These are phyloP conservation scores for Diplosoma virens DNA, from an alignment of 23 tunicate species.

Conservation along the genomic window DNA sequence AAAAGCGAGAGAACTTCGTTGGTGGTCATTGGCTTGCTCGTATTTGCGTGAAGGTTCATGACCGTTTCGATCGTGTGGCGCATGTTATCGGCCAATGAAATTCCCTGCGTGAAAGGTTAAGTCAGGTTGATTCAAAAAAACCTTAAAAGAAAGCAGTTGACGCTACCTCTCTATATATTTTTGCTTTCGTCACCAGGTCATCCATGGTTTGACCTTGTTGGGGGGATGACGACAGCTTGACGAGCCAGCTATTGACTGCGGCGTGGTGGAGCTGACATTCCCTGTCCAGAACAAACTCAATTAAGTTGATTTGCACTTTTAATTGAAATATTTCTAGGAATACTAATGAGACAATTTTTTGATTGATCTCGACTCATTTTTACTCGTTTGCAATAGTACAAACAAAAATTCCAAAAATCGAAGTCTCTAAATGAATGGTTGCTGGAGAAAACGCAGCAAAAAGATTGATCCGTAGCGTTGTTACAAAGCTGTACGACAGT, in stretches of 20 bases:
- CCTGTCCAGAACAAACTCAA: no score
- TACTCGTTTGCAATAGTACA: no score
- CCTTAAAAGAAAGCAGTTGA: neutral
- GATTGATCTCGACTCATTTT: no score
- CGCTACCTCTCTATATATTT: conserved; percentile 52
- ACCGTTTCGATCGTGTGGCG: conserved; percentile 51
- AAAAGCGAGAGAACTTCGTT: conserved; percentile 70
- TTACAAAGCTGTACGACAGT: no score
- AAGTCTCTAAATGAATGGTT: no score
- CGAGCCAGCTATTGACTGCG: conserved; percentile 73
- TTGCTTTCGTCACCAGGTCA: conserved; percentile 42
- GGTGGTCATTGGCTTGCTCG: conserved; percentile 72
- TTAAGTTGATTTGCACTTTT: no score
- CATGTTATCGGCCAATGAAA: conserved; percentile 30
- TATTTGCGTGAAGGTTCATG: conserved; percentile 62
- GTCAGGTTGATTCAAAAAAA: neutral
- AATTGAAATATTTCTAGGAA: no score
- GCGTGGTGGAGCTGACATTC: conserved; percentile 64
- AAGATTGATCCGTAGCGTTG: no score
- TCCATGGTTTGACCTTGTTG: conserved; percentile 33
- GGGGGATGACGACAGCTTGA: conserved; percentile 52
- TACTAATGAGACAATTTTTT: no score
- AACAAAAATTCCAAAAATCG: no score
- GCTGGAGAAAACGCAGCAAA: no score
- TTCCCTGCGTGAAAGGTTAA: conserved; percentile 36